Percentiles rank a stretch among this genome's conserved stretches.
phyloP scores from a whole-genome alignment of 2,888 invertebrate species.

The Rhyacophila evoluta region DNA sequence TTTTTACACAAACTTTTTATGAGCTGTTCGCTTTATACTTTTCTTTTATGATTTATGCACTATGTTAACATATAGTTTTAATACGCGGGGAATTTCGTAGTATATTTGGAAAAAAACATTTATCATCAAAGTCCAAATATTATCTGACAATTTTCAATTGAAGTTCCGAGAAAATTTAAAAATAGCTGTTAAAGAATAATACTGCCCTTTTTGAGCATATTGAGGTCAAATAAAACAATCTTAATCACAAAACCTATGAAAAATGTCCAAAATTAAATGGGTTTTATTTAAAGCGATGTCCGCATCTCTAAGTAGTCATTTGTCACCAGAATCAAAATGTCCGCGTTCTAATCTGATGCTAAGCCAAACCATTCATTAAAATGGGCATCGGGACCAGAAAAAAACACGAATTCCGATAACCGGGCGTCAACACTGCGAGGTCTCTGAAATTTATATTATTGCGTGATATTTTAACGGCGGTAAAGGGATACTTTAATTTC shows the following conservation, averaged over 20 bases:
- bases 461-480: not conserved
- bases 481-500: not conserved
- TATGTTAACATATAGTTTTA: too few relatives aligned
- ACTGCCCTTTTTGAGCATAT: too few relatives aligned
- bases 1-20: too few relatives aligned
- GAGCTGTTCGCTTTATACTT: too few relatives aligned
- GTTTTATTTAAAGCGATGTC: constrained; percentile 19
- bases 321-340: constrained; percentile 11
- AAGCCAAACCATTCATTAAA: constrained; percentile 25
- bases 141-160: too few relatives aligned
- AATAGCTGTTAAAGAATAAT: too few relatives aligned
- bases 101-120: too few relatives aligned
- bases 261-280: not conserved
- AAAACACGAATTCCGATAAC: not conserved
- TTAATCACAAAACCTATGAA: not conserved
- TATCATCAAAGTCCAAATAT: too few relatives aligned
- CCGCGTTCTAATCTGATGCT: not conserved
- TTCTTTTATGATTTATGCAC: too few relatives aligned
- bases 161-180: too few relatives aligned
- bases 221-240: too few relatives aligned
- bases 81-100: too few relatives aligned
- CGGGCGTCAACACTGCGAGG: not conserved
- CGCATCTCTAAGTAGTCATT: not conserved
- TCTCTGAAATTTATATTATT: not conserved
- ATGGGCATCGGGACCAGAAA: not conserved